phyloP scores from a whole-genome alignment of 2,797 vertebrate species.

The Chiloscyllium punctatum region DNA sequence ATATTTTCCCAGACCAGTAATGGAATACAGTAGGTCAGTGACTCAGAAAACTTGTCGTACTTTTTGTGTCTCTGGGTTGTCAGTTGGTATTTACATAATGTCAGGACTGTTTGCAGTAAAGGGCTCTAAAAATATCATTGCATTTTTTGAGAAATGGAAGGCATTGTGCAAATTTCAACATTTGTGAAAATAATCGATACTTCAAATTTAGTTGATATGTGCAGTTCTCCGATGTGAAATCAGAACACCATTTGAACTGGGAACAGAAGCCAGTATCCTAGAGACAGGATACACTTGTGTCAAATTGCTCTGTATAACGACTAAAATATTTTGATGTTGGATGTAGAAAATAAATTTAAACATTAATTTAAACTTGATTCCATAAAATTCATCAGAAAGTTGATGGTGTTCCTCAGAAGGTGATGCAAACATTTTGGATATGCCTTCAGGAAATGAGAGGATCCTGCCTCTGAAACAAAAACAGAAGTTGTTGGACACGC shows the following conservation, averaged over 20 bases:
- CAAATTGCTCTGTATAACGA: not conserved
- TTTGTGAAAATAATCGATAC: not conserved
- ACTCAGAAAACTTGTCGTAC: not conserved
- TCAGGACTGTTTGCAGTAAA: not conserved
- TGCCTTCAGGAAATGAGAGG: not conserved
- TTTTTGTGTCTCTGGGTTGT: not conserved
- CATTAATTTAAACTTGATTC: not conserved
- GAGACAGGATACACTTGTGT: not conserved
- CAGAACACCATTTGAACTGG: not conserved
- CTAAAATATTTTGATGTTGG: not conserved
- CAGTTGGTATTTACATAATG: not conserved
- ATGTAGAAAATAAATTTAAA: constrained; percentile 2
- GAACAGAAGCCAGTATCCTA: not conserved
- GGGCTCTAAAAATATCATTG: not conserved
- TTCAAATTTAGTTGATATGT: not conserved
- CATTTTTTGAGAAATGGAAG: not conserved
- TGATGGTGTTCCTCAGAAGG: not conserved
- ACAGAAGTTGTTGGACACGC: too few relatives aligned
- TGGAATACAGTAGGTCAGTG: not conserved
- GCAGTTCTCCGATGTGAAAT: not conserved
- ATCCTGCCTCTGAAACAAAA: too few relatives aligned
- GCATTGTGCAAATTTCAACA: not conserved
- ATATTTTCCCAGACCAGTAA: not conserved
- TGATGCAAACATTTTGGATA: not conserved
- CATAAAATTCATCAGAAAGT: not conserved